A percentile compares a stretch with the other conserved stretches of the same genome.
phyloP scores from a whole-genome alignment of 2,113 vertebrate species.

The Haplochromis vanheusdeni region DNA sequence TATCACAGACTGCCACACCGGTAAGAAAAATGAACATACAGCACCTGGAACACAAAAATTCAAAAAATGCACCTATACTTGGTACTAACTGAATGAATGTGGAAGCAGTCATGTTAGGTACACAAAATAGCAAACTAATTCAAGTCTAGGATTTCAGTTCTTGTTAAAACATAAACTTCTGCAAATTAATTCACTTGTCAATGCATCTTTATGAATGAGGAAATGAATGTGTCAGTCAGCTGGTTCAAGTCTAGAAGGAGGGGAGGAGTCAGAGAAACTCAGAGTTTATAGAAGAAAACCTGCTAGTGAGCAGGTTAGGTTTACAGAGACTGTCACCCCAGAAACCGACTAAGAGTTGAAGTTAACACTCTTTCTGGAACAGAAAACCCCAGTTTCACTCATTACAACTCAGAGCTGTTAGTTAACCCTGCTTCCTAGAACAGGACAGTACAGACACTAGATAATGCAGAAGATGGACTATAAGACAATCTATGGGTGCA shows the following conservation, averaged over 20 bases:
- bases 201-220: neutral
- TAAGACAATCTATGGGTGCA: neutral
- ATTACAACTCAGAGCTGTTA: neutral
- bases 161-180: neutral
- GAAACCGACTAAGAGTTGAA: rapidly evolving
- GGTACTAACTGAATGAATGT: neutral
- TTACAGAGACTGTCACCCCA: neutral
- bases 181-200: rapidly evolving
- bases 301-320: neutral
- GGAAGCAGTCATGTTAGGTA: neutral
- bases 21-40: neutral
- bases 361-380: neutral
- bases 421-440: neutral
- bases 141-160: neutral
- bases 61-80: rapidly evolving
- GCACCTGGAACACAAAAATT: neutral
- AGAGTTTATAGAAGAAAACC: neutral
- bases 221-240: neutral
- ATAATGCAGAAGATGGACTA: neutral
- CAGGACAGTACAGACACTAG: neutral
- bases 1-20: neutral
- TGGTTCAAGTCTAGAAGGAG: neutral
- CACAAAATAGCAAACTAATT: neutral
- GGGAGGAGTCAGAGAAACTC: neutral
- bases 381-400: neutral